These are phyloP conservation scores for Hydractinia echinata DNA, from an alignment of 30 jellyfish, hydroid and myxozoan genomes.

Conservation along the genomic window DNA sequence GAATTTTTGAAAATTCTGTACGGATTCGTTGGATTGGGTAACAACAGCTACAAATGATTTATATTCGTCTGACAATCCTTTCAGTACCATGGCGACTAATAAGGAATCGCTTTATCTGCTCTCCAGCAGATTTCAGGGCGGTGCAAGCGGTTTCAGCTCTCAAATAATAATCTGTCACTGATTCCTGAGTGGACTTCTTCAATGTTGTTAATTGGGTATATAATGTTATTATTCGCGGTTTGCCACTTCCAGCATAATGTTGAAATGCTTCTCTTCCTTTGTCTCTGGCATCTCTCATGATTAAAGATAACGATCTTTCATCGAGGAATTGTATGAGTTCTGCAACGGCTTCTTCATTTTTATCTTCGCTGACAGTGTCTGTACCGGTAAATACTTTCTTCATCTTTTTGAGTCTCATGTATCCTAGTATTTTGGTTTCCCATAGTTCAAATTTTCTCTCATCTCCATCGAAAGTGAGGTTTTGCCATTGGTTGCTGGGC, in stretches of 20 bases:
- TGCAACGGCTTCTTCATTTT: slow-evolving; percentile 41
- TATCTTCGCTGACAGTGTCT: slow-evolving; percentile 27
- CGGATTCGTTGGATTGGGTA: slow-evolving; percentile 42
- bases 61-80: slow-evolving; percentile 54
- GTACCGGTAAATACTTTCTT: no score
- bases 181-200: slow-evolving; percentile 14
- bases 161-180: slow-evolving; percentile 10
- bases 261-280: slow-evolving; percentile 34
- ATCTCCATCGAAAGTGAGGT: slow-evolving; percentile 52
- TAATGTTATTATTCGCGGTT: slow-evolving; percentile 24
- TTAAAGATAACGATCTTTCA: slow-evolving; percentile 31
- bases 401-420: slow-evolving; percentile 30
- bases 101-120: slow-evolving; percentile 29
- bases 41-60: slow-evolving; percentile 43
- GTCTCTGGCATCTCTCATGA: slow-evolving; percentile 17
- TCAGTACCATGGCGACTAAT: slow-evolving; percentile 49
- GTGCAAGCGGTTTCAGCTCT: slow-evolving; percentile 27
- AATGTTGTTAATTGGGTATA: slow-evolving; percentile 18
- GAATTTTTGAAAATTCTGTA: slow-evolving; percentile 39
- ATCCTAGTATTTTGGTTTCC: slow-evolving; percentile 45
- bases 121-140: slow-evolving; percentile 25
- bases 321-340: slow-evolving; percentile 43
- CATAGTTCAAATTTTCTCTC: slow-evolving; percentile 50
- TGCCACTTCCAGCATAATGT: slow-evolving; percentile 42
- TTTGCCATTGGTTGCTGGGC: slow-evolving; percentile 71